These are phyloP conservation scores for Rhynchomys soricoides DNA, from an alignment of 2,113 vertebrate species.

Conservation along the genomic window DNA sequence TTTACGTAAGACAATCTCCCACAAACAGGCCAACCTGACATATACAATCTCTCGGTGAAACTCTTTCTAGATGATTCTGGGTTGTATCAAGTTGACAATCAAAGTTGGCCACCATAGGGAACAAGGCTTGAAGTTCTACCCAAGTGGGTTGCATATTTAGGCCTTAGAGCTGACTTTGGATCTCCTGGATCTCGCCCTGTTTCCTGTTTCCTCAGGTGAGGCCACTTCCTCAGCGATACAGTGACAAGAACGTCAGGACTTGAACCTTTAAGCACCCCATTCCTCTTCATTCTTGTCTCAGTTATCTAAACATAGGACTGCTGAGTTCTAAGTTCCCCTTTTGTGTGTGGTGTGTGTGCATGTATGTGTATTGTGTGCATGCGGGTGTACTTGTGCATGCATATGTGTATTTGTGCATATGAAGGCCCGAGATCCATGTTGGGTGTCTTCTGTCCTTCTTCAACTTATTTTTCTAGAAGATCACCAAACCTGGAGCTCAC, in stretches of 20 bases:
- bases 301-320: background rate
- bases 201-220: background rate
- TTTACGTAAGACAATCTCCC: background rate
- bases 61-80: background rate
- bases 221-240: background rate
- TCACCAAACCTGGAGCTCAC: background rate
- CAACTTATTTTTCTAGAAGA: background rate
- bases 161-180: background rate
- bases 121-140: background rate
- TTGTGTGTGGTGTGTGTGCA: background rate
- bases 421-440: background rate
- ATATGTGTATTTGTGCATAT: background rate
- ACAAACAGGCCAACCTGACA: background rate
- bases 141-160: accelerated
- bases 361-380: background rate
- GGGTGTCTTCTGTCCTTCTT: background rate
- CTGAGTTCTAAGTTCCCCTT: background rate
- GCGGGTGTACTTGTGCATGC: background rate
- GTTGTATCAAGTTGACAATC: background rate
- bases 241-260: too few species aligned
- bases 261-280: background rate
- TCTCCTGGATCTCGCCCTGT: background rate
- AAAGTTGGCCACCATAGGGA: too few species aligned
- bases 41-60: background rate
- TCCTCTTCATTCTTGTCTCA: background rate